These are phyloP conservation scores for Bombus turneri DNA, from an alignment of 1,140 invertebrate genomes.

Conservation along the genomic window DNA sequence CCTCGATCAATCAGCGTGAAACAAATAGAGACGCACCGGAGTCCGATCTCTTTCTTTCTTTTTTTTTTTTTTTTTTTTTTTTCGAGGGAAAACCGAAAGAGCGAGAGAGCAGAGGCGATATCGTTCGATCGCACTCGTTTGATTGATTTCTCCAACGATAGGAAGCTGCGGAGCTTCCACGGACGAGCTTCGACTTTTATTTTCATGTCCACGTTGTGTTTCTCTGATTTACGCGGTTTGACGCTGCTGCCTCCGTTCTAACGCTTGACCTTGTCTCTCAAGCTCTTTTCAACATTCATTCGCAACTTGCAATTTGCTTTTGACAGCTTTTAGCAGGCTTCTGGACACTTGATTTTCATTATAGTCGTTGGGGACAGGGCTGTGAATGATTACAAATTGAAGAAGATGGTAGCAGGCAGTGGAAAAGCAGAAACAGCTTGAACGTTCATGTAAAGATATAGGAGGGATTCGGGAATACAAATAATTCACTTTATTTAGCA, in stretches of 20 bases:
- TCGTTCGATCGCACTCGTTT: slow-evolving; percentile 17
- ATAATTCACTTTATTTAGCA: no score
- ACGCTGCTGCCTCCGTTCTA: no score
- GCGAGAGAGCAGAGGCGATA: neutral
- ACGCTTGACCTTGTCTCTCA: neutral
- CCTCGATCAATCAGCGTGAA: slow-evolving; percentile 45
- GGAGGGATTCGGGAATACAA: no score
- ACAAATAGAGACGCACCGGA: slow-evolving; percentile 19
- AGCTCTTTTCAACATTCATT: neutral
- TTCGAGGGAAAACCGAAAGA: neutral
- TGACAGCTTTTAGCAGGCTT: accelerated
- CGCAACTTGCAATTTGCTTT: no score
- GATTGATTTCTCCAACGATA: slow-evolving; percentile 23
- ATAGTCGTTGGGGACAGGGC: accelerated
- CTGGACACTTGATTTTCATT: accelerated
- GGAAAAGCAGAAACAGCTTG: no score
- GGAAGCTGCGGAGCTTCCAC: neutral
- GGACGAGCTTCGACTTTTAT: neutral
- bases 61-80: neutral
- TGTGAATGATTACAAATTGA: accelerated
- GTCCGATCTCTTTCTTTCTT: neutral
- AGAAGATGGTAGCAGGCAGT: no score
- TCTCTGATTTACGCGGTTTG: neutral
- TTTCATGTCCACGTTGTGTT: neutral
- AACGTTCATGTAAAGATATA: no score